Conservation (phyloP, 1,140 invertebrate species). For the Paralvinella palmiformis region DNA sequence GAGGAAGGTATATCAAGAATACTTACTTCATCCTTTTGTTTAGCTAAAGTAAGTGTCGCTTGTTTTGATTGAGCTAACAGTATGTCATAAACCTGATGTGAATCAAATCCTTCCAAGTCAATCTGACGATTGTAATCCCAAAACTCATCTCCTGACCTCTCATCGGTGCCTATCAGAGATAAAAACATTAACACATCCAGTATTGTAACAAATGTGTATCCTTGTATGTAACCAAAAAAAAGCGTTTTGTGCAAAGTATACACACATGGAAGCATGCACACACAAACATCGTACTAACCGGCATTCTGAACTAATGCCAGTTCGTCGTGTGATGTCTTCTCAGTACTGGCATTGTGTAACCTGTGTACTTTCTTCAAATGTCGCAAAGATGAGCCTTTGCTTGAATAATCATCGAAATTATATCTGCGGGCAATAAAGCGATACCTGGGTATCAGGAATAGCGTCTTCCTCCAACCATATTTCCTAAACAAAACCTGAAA, state of each 20-base stretch:
- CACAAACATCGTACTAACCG: neutral
- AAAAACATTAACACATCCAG: no score
- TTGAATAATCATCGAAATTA: constrained; percentile 46
- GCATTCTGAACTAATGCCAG: neutral
- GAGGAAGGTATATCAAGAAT: neutral
- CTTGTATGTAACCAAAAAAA: no score
- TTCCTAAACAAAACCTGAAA: constrained; percentile 42
- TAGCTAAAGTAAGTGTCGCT: constrained; percentile 36
- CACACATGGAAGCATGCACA: no score
- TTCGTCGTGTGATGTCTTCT: no score
- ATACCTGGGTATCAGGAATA: constrained; percentile 37
- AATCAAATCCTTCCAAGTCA: constrained; percentile 41
- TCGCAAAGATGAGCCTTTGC: constrained; percentile 42
- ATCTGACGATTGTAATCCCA: constrained; percentile 45
- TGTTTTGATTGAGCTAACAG: constrained; percentile 36
- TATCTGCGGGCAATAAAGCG: constrained; percentile 30
- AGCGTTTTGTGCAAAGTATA: no score
- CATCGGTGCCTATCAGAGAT: no score
- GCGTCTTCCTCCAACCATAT: constrained; percentile 42
- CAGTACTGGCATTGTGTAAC: no score
- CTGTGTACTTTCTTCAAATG: constrained; percentile 40
- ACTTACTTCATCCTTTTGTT: constrained; percentile 36
- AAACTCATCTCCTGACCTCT: no score
- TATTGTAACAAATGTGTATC: no score
- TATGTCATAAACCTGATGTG: constrained; percentile 37